These are phyloP conservation scores for Athalia rosae DNA, from an alignment of 2,888 invertebrate genomes.

Conservation along the genomic window DNA sequence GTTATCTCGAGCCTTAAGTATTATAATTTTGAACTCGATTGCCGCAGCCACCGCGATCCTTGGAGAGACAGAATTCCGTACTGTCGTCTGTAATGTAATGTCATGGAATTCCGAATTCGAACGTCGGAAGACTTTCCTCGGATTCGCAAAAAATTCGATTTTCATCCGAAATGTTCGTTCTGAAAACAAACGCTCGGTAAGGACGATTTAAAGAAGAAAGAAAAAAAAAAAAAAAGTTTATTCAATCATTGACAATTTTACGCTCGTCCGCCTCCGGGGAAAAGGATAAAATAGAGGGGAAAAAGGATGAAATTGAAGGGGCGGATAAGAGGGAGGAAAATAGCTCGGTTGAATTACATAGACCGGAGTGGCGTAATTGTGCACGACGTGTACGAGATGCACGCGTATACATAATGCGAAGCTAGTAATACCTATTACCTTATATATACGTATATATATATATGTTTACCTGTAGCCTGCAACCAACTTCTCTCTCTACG, in stretches of 20 bases:
- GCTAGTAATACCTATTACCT: not conserved
- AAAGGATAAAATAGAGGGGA: too few species aligned
- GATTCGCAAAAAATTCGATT: not conserved
- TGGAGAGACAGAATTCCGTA: too few species aligned
- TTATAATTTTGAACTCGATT: too few species aligned
- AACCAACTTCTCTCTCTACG: too few species aligned
- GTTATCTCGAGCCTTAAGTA: not conserved
- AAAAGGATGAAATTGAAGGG: not conserved
- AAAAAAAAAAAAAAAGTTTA: too few species aligned
- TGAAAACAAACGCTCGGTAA: too few species aligned
- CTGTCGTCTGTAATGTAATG: too few species aligned
- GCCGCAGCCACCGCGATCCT: too few species aligned
- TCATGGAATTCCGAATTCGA: too few species aligned
- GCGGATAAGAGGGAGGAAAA: conserved; percentile 2
- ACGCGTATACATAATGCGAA: not conserved
- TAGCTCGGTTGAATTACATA: conserved; percentile 9
- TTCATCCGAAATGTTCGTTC: not conserved
- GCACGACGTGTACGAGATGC: not conserved
- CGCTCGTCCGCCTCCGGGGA: too few species aligned
- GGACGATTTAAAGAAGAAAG: too few species aligned
- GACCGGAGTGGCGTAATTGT: conserved; percentile 30
- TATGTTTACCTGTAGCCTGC: not conserved
- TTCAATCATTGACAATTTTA: not conserved
- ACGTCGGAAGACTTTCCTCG: too few species aligned
- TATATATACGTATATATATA: not conserved